Evolutionary conservation across 2,888 invertebrate genomes (phyloP).

Genomic region (Drosophila diplacantha): DNA sequence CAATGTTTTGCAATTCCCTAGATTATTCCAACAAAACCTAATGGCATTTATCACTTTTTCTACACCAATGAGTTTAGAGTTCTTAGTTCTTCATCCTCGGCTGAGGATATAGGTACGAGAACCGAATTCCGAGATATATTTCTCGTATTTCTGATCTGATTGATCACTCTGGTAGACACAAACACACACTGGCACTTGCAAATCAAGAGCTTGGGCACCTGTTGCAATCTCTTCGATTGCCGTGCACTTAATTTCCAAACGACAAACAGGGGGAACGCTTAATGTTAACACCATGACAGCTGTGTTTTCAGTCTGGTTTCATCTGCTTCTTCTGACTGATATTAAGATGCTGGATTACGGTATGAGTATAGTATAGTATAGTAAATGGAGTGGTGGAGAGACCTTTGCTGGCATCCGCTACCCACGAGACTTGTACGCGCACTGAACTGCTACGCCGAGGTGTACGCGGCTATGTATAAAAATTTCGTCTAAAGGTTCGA

Average conservation of each 20-base stretch:
- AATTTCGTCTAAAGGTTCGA: constrained; percentile 58
- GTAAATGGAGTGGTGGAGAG: constrained; percentile 39
- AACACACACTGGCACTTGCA: constrained; percentile 25
- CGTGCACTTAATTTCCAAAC: constrained; percentile 56
- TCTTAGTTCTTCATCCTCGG: not conserved
- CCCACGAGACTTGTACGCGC: constrained; percentile 77
- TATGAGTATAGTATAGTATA: constrained; percentile 15
- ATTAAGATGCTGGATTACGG: constrained; percentile 30
- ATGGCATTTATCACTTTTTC: not conserved
- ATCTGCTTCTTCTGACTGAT: constrained; percentile 34
- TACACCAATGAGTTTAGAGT: not conserved
- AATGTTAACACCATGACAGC: constrained; percentile 67
- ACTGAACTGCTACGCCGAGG: constrained; percentile 75
- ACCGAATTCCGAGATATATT: constrained; percentile 3
- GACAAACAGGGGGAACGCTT: constrained; percentile 45
- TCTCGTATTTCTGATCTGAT: constrained; percentile 17
- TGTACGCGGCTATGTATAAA: constrained; percentile 76
- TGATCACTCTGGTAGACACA: constrained; percentile 20
- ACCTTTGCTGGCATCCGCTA: constrained; percentile 75
- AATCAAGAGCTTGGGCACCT: constrained; percentile 50
- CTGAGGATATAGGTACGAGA: no score
- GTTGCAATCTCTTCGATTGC: constrained; percentile 58
- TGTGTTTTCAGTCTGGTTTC: constrained; percentile 42
- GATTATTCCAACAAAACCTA: not conserved
- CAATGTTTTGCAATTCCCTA: not conserved